Conservation (phyloP, 2,113 vertebrate genomes). For the Thinocorus orbignyianus region DNA sequence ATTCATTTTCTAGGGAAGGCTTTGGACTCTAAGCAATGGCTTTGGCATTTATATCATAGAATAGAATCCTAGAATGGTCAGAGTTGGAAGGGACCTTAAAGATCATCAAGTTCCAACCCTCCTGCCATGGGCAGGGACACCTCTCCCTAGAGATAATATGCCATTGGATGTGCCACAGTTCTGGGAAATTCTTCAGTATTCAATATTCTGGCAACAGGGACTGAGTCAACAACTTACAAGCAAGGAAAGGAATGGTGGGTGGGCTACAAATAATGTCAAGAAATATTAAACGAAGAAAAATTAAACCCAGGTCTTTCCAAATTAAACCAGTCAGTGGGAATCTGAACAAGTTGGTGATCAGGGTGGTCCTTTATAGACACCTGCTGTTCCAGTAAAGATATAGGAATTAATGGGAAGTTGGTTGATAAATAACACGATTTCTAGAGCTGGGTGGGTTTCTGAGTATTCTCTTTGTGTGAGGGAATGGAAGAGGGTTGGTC, state of each 20-base stretch:
- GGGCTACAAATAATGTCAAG: background rate
- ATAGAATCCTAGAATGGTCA: too few species aligned
- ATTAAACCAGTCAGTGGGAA: background rate
- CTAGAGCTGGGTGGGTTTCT: background rate
- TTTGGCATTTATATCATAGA: background rate
- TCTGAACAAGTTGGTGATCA: background rate
- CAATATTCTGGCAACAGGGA: background rate
- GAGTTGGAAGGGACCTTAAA: too few species aligned
- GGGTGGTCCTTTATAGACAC: background rate
- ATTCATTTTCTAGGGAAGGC: background rate
- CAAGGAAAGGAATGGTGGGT: background rate
- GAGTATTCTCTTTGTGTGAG: background rate
- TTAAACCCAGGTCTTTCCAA: background rate
- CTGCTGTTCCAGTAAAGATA: background rate
- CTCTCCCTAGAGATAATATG: too few species aligned
- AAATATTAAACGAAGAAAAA: background rate
- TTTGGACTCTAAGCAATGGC: background rate
- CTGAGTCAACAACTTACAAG: background rate
- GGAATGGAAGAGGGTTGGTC: background rate
- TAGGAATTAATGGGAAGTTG: background rate
- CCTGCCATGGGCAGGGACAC: too few species aligned
- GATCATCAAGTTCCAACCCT: too few species aligned
- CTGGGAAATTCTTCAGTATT: background rate
- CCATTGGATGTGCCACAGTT: background rate
- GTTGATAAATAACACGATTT: background rate